Conservation (phyloP, 2,888 invertebrate genomes). For the Synanthedon formicaeformis region DNA sequence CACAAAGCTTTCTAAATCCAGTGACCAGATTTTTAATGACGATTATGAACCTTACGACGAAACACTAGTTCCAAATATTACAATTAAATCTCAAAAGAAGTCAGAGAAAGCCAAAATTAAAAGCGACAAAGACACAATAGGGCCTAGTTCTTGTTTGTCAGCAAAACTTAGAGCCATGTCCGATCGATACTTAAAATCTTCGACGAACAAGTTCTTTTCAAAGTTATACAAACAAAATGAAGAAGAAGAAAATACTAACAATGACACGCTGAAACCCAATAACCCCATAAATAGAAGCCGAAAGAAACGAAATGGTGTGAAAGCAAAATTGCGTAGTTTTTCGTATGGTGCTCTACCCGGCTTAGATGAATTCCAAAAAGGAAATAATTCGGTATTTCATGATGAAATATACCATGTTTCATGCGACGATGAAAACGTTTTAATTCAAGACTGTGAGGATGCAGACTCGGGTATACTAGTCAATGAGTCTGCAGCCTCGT, state of each 20-base stretch:
- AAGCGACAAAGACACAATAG: constrained; percentile 58
- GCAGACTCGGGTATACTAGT: constrained; percentile 82
- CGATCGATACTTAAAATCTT: constrained; percentile 77
- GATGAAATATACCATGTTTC: constrained; percentile 66
- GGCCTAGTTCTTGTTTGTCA: constrained; percentile 73
- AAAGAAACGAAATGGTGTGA: constrained; percentile 52
- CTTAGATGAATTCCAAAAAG: constrained; percentile 76
- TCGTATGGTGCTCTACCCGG: constrained; percentile 81
- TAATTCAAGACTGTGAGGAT: constrained; percentile 75
- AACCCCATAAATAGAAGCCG: constrained; percentile 40
- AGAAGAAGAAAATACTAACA: constrained; percentile 27
- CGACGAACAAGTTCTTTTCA: constrained; percentile 76
- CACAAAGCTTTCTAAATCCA: constrained; percentile 60
- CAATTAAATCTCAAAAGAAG: constrained; percentile 52
- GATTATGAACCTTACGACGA: constrained; percentile 53
- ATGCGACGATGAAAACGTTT: constrained; percentile 66
- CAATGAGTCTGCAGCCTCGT: constrained; percentile 78
- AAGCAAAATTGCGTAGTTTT: constrained; percentile 75
- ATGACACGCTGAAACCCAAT: constrained; percentile 38
- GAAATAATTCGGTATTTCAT: constrained; percentile 73
- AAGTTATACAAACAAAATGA: constrained; percentile 72
- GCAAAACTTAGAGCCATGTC: constrained; percentile 80
- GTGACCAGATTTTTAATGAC: constrained; percentile 68
- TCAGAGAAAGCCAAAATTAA: constrained; percentile 61
- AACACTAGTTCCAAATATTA: constrained; percentile 19